Base-by-base conservation (phyloP, 2,888 invertebrate species). In the Scaptomyza flava region DNA sequence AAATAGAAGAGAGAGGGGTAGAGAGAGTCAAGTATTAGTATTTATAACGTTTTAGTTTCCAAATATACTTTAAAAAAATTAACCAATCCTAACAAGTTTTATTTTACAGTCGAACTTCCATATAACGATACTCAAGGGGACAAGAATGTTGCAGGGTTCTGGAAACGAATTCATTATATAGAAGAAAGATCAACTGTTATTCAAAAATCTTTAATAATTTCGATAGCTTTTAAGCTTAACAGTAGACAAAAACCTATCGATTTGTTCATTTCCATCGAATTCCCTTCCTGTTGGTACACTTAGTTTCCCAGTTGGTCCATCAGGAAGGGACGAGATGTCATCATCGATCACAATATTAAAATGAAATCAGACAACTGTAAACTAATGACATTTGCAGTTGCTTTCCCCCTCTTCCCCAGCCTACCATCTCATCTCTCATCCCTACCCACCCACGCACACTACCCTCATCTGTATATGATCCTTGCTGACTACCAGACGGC, bases 321-420 rank as follows among this genome's bases (percentile, higher is more conserved):
- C 2, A 6, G 27, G 27, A 9, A n/a, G 34, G 31, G 46, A 50
- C 34, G 36, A 36, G 36, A 36, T 47, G 85, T 79, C 82, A 81
- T 81, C 85, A 84, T 87, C 82, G 83, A 84, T 84, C 85, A 85
- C 82, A 79, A 79, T 79, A 84, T 73, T 69, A 53, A 42, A 75
- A 68, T 72, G 78, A 74, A 85, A 85, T 89, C 90, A 87, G 89
- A 89, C 89, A 89, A 90, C 89, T 89, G 89, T 90, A 89, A 89
- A 89, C 89, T 89, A 89, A 89, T 90, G 89, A 89, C 87, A 87
- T 81, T 85, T 74, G 72, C 47, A 36, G 64, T 23, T 42, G 17
- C 31, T 41, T 9, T 38, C 43, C 36, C 4, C 3, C 12, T 8
- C n/a, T 41, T 2, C 9, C 9, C 8, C 17, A 12, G 11, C 30